Conservation (phyloP, 2,888 invertebrate genomes). For the Teinopalpus imperialis region DNA sequence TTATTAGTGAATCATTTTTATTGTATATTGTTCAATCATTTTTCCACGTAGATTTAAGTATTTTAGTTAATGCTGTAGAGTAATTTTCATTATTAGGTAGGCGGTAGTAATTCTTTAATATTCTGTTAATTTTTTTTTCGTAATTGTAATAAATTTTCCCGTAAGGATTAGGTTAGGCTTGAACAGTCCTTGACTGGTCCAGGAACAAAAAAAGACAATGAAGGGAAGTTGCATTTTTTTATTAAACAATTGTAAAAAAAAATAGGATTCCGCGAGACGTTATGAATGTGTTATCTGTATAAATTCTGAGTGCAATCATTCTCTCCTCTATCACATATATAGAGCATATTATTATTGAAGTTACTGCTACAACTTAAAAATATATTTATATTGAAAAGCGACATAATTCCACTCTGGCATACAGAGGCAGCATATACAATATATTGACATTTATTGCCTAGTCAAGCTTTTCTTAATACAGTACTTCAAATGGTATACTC, state of each 20-base stretch:
- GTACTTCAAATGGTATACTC: slow-evolving; percentile 10
- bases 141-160: slow-evolving; percentile 68
- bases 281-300: slow-evolving; percentile 31
- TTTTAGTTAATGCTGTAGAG: slow-evolving; percentile 76
- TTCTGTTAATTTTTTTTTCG: slow-evolving; percentile 78
- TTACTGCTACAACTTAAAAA: neutral
- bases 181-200: slow-evolving; percentile 65
- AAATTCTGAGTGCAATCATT: slow-evolving; percentile 38
- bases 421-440: no score
- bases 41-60: slow-evolving; percentile 77
- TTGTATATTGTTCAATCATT: slow-evolving; percentile 80
- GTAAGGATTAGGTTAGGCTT: slow-evolving; percentile 71
- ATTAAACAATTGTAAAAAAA: slow-evolving; percentile 40
- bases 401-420: neutral
- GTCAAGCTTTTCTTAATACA: neutral
- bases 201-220: slow-evolving; percentile 78
- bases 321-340: slow-evolving; percentile 27
- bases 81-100: slow-evolving; percentile 78
- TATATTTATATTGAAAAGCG: neutral
- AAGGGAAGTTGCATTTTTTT: slow-evolving; percentile 74
- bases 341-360: slow-evolving; percentile 7
- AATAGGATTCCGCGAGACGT: slow-evolving; percentile 44
- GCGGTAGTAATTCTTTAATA: slow-evolving; percentile 76
- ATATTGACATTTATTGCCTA: neutral
- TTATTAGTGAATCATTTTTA: slow-evolving; percentile 79